These are phyloP conservation scores for Temnopleurus reevesii DNA, from an alignment of 53 echinoderm and acorn worm genomes.

Conservation along the genomic window DNA sequence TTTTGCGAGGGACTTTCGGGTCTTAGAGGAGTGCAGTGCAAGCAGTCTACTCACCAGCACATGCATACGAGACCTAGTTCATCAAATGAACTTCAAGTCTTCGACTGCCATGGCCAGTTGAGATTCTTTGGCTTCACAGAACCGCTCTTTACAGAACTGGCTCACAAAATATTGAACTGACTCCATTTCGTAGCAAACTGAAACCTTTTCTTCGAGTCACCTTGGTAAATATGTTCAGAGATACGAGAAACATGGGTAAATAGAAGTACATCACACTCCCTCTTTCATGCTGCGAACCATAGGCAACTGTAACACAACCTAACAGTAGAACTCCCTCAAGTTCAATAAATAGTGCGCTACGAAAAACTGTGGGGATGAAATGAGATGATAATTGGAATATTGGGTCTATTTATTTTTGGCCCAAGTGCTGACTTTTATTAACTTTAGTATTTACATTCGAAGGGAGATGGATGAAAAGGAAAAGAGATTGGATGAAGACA, in stretches of 20 bases:
- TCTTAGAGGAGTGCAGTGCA: background rate
- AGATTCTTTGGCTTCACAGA: background rate
- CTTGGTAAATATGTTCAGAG: slow-evolving; percentile 48
- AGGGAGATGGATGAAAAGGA: background rate
- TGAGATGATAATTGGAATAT: slow-evolving; percentile 61
- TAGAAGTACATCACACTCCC: slow-evolving; percentile 23
- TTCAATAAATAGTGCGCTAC: slow-evolving; percentile 48
- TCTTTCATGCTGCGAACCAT: background rate
- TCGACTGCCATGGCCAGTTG: background rate
- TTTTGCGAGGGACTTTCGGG: background rate
- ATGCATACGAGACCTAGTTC: background rate
- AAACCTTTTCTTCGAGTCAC: slow-evolving; percentile 15
- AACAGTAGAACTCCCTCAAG: slow-evolving; percentile 14
- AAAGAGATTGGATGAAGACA: background rate
- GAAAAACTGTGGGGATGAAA: slow-evolving; percentile 21
- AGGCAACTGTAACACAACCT: background rate
- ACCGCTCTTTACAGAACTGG: slow-evolving; percentile 1
- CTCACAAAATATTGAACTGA: slow-evolving; percentile 43
- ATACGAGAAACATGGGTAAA: slow-evolving; percentile 48
- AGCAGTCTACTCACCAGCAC: background rate
- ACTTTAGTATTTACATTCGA: slow-evolving; percentile 46
- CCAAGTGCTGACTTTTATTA: slow-evolving; percentile 60
- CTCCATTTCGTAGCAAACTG: slow-evolving; percentile 34
- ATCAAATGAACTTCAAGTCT: background rate
- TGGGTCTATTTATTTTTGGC: slow-evolving; percentile 59